Base-by-base conservation (phyloP, 2,113 vertebrate species). In the Bubo scandiacus region DNA sequence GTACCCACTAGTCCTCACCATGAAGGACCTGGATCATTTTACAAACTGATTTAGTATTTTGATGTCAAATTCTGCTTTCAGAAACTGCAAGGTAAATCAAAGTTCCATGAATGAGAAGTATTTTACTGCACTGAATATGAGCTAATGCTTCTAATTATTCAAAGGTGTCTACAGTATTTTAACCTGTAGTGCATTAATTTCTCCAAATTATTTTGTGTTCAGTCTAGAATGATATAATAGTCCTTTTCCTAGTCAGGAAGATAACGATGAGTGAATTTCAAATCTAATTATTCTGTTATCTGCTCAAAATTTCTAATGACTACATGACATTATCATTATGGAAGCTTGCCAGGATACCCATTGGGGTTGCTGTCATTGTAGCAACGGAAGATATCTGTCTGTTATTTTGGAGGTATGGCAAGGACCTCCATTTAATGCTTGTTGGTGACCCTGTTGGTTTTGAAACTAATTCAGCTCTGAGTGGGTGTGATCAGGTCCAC, bases 301-400 rank as follows among this genome's bases (percentile, higher is more conserved):
- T 92, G n/a, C 66, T 90, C 26, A 95, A 95, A 73, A 73, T 88
- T 91, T 66, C 55, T 79, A 66, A 75, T 83, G 80, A 51, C n/a
- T 80, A 27, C 49, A 52, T 92, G 68, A 21, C 36, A 21, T 72
- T 43, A 67, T 78, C 62, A 18, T 62, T 47, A 45, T 43, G n/a
- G 13, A 30, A 13, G 25, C 51, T 74, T 71, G 22, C 15, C 40
- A n/a, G 42, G 65, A 23, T 43, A 21, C 9, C 22, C 34, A 1
- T 29, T 67, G 58, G 36, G 51, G 40, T 67, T 91, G 47, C n/a
- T 63, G 40, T 42, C 15, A 7, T 47, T 73, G 40, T 52, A 83
- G 66, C 25, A 26, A 10, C 30, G 62, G 32, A 43, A 81, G n/a
- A 47, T 77, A 91, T 17, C 12, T 47, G 49, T 43, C 42, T 83